These are phyloP conservation scores for Endotricha flammealis DNA, from an alignment of 2,888 invertebrate genomes.

Conservation along the genomic window DNA sequence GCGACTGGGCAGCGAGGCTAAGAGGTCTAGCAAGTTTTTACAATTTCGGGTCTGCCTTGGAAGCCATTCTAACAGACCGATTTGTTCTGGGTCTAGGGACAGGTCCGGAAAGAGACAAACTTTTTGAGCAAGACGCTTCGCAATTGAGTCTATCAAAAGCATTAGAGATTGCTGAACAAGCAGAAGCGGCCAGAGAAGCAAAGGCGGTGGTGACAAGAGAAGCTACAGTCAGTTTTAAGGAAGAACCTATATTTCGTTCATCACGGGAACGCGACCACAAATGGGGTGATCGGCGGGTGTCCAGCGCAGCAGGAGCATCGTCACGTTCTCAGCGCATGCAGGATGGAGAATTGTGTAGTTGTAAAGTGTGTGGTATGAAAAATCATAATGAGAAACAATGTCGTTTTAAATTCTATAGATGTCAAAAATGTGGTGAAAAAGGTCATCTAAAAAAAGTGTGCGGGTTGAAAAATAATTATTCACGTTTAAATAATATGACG, in stretches of 20 bases:
- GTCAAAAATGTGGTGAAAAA: constrained; percentile 19
- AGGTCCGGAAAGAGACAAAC: constrained; percentile 7
- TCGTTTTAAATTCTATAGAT: constrained; percentile 18
- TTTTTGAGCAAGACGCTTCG: constrained; percentile 9
- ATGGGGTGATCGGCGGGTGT: no score
- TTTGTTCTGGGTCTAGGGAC: constrained; percentile 6
- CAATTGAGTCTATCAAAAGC: constrained; percentile 13
- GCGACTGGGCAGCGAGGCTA: constrained; percentile 19
- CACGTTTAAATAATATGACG: no score
- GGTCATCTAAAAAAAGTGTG: constrained; percentile 25
- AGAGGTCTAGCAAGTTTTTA: constrained; percentile 8
- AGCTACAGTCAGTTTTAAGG: constrained; percentile 8
- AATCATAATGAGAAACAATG: constrained; percentile 16
- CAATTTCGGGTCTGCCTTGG: no score
- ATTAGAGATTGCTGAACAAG: constrained; percentile 14
- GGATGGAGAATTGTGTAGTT: background rate
- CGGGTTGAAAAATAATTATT: background rate
- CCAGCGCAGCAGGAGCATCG: background rate
- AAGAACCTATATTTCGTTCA: constrained; percentile 17
- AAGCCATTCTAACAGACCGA: background rate
- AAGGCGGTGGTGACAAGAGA: constrained; percentile 13
- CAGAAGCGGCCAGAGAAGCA: no score
- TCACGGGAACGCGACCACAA: constrained; percentile 5
- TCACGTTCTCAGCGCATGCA: background rate
- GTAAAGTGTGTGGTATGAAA: constrained; percentile 18